Conservation (phyloP, 2,113 vertebrate species). For the Capreolus pygargus region DNA sequence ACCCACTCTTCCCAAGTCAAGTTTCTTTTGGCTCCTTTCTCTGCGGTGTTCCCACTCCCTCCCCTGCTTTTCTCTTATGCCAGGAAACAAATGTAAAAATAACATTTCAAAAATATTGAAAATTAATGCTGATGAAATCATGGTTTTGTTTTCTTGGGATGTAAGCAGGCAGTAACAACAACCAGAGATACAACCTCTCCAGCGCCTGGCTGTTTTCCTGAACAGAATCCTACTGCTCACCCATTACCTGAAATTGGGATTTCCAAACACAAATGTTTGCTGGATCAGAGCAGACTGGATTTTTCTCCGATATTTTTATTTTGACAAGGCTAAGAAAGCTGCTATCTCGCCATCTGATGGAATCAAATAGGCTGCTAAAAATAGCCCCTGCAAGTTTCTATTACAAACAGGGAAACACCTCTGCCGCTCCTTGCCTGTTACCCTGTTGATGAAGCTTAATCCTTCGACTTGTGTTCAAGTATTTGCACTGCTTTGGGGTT, state of each 20-base stretch:
- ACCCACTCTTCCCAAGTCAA: conserved; percentile 55
- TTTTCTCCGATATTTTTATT: not conserved
- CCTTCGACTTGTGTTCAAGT: conserved; percentile 34
- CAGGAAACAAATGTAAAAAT: conserved; percentile 66
- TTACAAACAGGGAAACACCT: not conserved
- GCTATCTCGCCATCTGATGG: conserved; percentile 31
- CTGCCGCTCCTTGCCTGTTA: not conserved
- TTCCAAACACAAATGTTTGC: not conserved
- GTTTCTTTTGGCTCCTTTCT: conserved; percentile 65
- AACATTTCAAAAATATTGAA: conserved; percentile 62
- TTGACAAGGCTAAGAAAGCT: conserved; percentile 46
- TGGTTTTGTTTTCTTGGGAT: conserved; percentile 48
- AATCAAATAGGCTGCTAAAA: conserved; percentile 52
- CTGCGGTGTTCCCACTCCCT: not conserved
- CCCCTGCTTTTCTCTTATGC: conserved; percentile 41
- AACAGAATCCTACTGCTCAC: not conserved
- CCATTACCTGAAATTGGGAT: conserved; percentile 31
- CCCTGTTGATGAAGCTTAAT: not conserved
- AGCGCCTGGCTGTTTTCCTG: not conserved
- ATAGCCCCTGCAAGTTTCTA: not conserved
- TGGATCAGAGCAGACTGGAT: not conserved
- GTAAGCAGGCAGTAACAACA: not conserved
- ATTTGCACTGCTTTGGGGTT: conserved; percentile 46
- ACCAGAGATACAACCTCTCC: not conserved
- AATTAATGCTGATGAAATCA: conserved; percentile 49